Evolutionary conservation across 2,113 vertebrate genomes (phyloP), one percentile per base, ranked within the genome.

Genomic region (Jacana jacana): DNA sequence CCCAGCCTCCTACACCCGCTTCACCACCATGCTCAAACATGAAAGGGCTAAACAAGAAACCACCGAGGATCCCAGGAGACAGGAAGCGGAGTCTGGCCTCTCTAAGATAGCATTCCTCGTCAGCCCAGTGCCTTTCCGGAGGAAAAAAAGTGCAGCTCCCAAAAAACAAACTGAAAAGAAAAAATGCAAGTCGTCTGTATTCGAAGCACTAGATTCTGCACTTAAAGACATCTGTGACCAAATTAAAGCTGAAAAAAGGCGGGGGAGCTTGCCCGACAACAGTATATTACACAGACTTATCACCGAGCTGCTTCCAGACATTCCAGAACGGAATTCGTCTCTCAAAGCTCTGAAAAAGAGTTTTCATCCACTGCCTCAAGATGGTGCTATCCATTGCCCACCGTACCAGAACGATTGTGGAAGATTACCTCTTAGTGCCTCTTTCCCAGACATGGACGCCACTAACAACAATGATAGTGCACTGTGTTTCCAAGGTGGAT

Each of bases 81-180:
- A 98, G 37, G 98, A 99, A 77, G 96, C 98, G 49, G 98, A 99
- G 94, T 98, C 99, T 55, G 98, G 99, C 85, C 98, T 99, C 93
- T 99, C 99, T 84, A 99, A 99, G 97, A 98, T 99, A 94, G 99
- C 99, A 89, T 99, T 99, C 95, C 98, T 99, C 35, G 99, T 99
- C 97, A 99, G 99, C 64, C 99, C 99, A 77, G 99, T 99, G 99
- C 99, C 99, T 99, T 99, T 99, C 98, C 98, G 99, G 73, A 98
- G 99, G 97, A 99, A 99, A 99, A 99, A 99, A 98, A 98, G 97
- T 90, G 92, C 98, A 35, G 97, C 98, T 86, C 98, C 98, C 89
- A 98, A 98, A 91, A 98, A 98, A 86, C 98, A 98, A 95, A 91
- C 97, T 51, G 97, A 98, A 88, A 98, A 98, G 85, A 97, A 98